phyloP scores from a whole-genome alignment of 2,113 vertebrate genomes.

The Psophia crepitans region DNA sequence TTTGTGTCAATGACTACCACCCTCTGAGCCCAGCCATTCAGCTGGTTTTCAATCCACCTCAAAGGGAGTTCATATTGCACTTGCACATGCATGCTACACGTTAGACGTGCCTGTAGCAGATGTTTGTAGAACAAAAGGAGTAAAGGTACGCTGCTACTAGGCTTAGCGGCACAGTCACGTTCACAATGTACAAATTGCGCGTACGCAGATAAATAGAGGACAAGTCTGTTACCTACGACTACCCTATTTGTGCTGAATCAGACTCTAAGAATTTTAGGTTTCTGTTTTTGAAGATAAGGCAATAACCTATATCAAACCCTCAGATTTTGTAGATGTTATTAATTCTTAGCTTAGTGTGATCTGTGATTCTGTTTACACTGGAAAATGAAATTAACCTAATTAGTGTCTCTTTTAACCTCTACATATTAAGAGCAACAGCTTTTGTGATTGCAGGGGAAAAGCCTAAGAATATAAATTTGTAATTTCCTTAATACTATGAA shows the following conservation, averaged over 20 bases:
- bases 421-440: neutral
- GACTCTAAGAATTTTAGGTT: neutral
- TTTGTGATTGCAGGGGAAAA: neutral
- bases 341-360: neutral
- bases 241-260: neutral
- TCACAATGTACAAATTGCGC: fast-evolving
- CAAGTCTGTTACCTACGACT: neutral
- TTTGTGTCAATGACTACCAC: neutral
- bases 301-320: neutral
- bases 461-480: neutral
- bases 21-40: neutral
- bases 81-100: neutral
- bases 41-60: neutral
- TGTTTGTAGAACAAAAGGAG: neutral
- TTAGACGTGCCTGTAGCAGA: neutral
- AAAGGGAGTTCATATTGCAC: neutral
- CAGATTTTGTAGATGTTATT: neutral
- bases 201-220: neutral
- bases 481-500: neutral
- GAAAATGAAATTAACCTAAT: neutral
- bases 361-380: neutral
- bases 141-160: neutral
- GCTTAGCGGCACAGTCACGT: neutral
- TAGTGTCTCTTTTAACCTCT: neutral
- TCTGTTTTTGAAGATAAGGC: neutral